A percentile compares a stretch with the other conserved stretches of the same genome.
These are phyloP conservation scores for Leptinotarsa haldemani DNA, from an alignment of 2,888 invertebrate species.

Conservation along the genomic window DNA sequence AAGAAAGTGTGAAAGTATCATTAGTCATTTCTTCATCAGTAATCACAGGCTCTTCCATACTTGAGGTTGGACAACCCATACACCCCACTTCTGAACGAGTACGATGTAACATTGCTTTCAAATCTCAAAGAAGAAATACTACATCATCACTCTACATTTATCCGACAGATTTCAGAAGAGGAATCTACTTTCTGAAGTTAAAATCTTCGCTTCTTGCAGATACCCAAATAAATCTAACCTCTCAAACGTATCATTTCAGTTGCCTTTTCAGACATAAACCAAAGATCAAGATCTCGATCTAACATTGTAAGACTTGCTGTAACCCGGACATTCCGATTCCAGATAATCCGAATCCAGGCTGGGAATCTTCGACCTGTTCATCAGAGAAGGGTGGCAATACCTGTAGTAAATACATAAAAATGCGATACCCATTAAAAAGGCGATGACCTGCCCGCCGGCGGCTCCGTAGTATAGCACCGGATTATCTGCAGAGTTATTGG, in stretches of 20 bases:
- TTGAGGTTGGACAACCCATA: too few relatives aligned
- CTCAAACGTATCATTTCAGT: neutral
- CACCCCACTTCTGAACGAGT: too few relatives aligned
- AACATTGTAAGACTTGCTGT: conserved; percentile 62
- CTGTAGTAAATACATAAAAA: conserved; percentile 66
- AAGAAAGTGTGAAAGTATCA: too few relatives aligned
- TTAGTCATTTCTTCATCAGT: too few relatives aligned
- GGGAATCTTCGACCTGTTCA: conserved; percentile 56
- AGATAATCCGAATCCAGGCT: conserved; percentile 55
- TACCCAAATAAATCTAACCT: neutral
- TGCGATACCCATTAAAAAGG: conserved; percentile 63
- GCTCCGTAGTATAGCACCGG: conserved; percentile 65
- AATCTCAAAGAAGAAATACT: too few relatives aligned
- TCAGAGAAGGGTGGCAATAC: conserved; percentile 64
- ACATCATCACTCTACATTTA: too few relatives aligned
- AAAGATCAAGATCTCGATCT: conserved; percentile 60
- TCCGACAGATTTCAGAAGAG: too few relatives aligned
- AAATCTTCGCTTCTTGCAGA: neutral
- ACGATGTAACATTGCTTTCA: too few relatives aligned
- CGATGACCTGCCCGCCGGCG: conserved; percentile 61
- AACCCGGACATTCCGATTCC: conserved; percentile 61
- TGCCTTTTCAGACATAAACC: conserved; percentile 44
- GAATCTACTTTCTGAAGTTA: neutral
- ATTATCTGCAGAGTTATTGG: conserved; percentile 63
- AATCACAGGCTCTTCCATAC: too few relatives aligned